phyloP scores from a whole-genome alignment of 2,797 vertebrate species.

The Ceyx erithaca region DNA sequence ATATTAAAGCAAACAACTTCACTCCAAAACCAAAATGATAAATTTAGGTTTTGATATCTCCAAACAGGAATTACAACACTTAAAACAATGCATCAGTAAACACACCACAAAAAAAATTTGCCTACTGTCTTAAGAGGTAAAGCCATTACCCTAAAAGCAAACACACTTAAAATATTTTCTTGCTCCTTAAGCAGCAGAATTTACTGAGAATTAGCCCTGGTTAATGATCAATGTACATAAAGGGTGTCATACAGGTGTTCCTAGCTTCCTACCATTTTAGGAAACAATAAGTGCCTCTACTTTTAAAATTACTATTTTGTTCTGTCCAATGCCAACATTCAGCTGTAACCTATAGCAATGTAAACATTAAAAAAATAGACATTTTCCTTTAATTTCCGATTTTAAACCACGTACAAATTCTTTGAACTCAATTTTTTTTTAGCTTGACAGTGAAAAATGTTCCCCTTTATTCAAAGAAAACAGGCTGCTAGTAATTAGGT shows the following conservation, averaged over 20 bases:
- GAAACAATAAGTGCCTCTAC: neutral
- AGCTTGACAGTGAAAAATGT: neutral
- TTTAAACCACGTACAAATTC: neutral
- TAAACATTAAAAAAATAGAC: neutral
- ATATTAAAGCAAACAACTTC: conserved; percentile 13
- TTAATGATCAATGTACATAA: neutral
- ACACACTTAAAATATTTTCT: neutral
- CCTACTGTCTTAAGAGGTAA: neutral
- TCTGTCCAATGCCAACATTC: neutral
- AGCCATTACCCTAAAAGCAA: neutral
- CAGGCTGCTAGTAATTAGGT: neutral
- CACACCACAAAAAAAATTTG: neutral
- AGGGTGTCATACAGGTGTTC: neutral
- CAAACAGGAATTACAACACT: neutral
- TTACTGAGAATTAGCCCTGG: neutral
- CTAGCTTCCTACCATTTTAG: neutral
- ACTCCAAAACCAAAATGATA: neutral
- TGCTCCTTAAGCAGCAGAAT: neutral
- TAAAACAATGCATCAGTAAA: neutral
- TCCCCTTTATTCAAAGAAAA: neutral
- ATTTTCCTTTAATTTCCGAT: neutral
- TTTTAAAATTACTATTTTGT: neutral
- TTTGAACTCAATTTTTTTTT: neutral
- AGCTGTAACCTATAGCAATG: neutral
- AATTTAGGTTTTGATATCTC: neutral